Evolutionary conservation across 1,140 invertebrate genomes (phyloP).

Genomic region (Zaprionus davidi): DNA sequence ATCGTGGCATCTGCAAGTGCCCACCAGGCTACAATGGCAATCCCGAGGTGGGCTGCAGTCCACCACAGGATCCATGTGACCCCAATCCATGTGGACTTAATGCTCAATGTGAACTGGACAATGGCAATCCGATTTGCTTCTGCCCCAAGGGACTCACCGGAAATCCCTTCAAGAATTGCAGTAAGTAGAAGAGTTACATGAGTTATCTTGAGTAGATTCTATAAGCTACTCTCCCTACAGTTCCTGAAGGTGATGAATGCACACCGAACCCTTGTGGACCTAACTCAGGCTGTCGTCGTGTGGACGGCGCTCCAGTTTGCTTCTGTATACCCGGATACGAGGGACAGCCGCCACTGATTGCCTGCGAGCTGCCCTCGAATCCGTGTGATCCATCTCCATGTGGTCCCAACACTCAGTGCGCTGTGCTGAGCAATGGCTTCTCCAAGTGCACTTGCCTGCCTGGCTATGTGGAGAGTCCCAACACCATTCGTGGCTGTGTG

Average conservation of each 20-base stretch:
- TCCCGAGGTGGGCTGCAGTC: slow-evolving; percentile 87
- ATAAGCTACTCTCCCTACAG: slow-evolving; percentile 83
- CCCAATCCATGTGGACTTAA: slow-evolving; percentile 93
- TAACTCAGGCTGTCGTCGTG: slow-evolving; percentile 91
- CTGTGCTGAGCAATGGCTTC: slow-evolving; percentile 91
- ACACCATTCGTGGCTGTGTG: slow-evolving; percentile 93
- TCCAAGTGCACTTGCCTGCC: slow-evolving; percentile 94
- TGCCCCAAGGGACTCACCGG: slow-evolving; percentile 95
- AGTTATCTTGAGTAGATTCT: neutral
- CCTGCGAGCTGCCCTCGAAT: slow-evolving; percentile 86
- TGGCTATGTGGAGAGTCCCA: slow-evolving; percentile 93
- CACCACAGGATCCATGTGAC: slow-evolving; percentile 89
- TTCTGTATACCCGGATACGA: slow-evolving; percentile 95
- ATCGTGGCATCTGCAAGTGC: slow-evolving; percentile 91
- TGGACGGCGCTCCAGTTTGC: slow-evolving; percentile 89
- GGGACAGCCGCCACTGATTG: slow-evolving; percentile 90
- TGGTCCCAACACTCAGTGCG: slow-evolving; percentile 94
- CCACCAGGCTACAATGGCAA: slow-evolving; percentile 90
- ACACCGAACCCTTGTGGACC: slow-evolving; percentile 93
- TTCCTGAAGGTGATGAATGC: slow-evolving; percentile 94
- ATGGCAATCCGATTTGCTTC: slow-evolving; percentile 94
- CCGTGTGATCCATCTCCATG: slow-evolving; percentile 94
- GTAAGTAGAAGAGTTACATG: slow-evolving; percentile 87
- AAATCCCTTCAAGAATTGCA: slow-evolving; percentile 95
- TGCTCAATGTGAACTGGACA: slow-evolving; percentile 93